These are phyloP conservation scores for Cichlasoma orientale DNA, from an alignment of 2,797 vertebrate genomes.

Conservation along the genomic window DNA sequence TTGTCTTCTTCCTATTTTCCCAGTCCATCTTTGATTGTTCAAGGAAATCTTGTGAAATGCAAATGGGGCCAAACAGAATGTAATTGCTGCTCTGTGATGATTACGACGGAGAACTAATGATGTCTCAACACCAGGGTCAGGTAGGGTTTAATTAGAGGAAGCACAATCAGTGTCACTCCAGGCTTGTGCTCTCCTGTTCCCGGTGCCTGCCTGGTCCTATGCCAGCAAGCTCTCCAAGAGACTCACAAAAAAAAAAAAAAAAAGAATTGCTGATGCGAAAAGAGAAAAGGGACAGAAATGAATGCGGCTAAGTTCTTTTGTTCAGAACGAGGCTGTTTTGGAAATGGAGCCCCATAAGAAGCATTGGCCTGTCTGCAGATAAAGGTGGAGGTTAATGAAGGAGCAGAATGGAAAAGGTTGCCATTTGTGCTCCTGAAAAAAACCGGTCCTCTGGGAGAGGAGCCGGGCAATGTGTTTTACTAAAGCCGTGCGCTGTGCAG, in stretches of 20 bases:
- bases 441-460: conserved; percentile 3
- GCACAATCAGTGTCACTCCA: conserved; percentile 86
- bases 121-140: conserved; percentile 95
- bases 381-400: conserved; percentile 71
- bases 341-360: conserved; percentile 57
- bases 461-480: conserved; percentile 17
- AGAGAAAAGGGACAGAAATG: conserved; percentile 43
- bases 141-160: conserved; percentile 94
- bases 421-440: conserved; percentile 32
- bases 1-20: conserved; percentile 54
- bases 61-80: conserved; percentile 90
- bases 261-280: conserved; percentile 67
- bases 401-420: conserved; percentile 48
- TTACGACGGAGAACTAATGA: conserved; percentile 93
- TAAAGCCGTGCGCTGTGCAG: neutral
- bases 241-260: conserved; percentile 44
- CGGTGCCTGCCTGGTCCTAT: conserved; percentile 67
- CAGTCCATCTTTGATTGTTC: conserved; percentile 75
- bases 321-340: conserved; percentile 54
- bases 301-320: conserved; percentile 60
- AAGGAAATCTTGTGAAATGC: conserved; percentile 86
- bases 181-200: conserved; percentile 64
- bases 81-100: conserved; percentile 91
- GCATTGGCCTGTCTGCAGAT: conserved; percentile 54
- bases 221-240: conserved; percentile 64